Base-by-base conservation (phyloP, 2,797 vertebrate species). In the Gymnoscopelus microlampas region DNA sequence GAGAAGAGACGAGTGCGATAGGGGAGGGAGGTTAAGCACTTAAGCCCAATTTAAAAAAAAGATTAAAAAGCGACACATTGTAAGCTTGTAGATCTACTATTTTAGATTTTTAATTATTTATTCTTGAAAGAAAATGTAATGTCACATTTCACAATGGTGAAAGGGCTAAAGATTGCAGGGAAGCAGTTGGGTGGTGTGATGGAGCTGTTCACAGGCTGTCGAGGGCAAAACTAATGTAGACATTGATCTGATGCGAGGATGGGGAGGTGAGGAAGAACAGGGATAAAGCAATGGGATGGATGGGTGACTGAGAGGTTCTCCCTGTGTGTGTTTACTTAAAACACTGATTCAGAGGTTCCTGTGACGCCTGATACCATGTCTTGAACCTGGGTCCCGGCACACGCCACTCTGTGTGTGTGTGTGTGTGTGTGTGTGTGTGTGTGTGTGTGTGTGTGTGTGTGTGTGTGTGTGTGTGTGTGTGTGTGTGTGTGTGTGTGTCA, bases 291-390 rank as follows among this genome's bases (percentile, higher is more conserved):
- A 39, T 7, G 11, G 53, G 3, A 63, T 61, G 68, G 79, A 84
- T 53, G 60, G 61, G 23, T 66, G 67, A 82, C 49, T 66, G 69
- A 73, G 54, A 68, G 55, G 29, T 24, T 76, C 61, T 65, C 50
- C 50, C 44, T 74, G 78, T 78, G 69, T 82, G 76, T 85, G 76
- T 85, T 85, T 70, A 79, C 14, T 72, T 77, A 78, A 82, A 81
- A 56, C 58, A 58, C 50, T 75, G 84, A 85, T 87, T 83, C 70
- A 81, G 58, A 71, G 59, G 78, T 86, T 84, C 84, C 77, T 80
- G 78, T 72, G 70, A 81, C 71, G 79, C 73, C 75, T 78, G 82
- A 85, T 85, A 81, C 70, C 77, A 79, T 62, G 63, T 65, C 61
- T 63, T 68, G 59, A 78, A 75, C 71, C 15, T 78, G 71, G 69